phyloP scores from a whole-genome alignment of 2,797 vertebrate genomes.

The Balearica regulorum region DNA sequence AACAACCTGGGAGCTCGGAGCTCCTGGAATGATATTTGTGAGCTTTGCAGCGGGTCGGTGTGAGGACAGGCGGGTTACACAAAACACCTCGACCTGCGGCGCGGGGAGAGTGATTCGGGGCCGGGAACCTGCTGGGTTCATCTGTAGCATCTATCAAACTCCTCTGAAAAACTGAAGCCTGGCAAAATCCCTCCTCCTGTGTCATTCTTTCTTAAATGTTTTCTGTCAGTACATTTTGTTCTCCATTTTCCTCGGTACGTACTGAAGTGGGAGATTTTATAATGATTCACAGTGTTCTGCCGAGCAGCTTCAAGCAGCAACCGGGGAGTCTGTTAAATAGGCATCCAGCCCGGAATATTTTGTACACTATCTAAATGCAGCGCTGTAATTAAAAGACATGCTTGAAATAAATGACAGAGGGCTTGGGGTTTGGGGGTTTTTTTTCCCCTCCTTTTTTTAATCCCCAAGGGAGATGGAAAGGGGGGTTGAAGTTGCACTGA shows the following conservation, averaged over 20 bases:
- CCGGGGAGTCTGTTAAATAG: constrained; percentile 48
- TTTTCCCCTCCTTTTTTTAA: fast-evolving
- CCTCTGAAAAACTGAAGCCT: neutral
- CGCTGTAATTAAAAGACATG: constrained; percentile 47
- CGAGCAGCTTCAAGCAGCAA: neutral
- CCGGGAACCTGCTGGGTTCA: neutral
- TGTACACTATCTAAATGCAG: constrained; percentile 39
- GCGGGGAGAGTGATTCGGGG: fast-evolving
- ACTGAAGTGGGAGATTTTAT: constrained; percentile 41
- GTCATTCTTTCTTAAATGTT: neutral
- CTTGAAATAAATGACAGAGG: constrained; percentile 39
- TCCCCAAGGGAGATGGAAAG: neutral
- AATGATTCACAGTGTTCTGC: constrained; percentile 57
- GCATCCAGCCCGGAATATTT: constrained; percentile 37
- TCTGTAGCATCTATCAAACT: neutral
- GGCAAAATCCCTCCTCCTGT: constrained; percentile 8
- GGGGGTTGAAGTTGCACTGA: neutral
- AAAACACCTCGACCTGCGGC: neutral
- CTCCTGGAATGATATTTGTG: neutral
- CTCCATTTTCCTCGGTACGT: neutral
- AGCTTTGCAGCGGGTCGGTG: fast-evolving
- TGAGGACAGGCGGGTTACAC: neutral
- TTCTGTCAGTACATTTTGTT: constrained; percentile 54
- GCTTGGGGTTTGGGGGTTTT: neutral
- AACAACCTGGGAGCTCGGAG: neutral